Evolutionary conservation across 2,888 invertebrate genomes (phyloP), one percentile per base, ranked within the genome.

Genomic region (Electrophaes corylata): DNA sequence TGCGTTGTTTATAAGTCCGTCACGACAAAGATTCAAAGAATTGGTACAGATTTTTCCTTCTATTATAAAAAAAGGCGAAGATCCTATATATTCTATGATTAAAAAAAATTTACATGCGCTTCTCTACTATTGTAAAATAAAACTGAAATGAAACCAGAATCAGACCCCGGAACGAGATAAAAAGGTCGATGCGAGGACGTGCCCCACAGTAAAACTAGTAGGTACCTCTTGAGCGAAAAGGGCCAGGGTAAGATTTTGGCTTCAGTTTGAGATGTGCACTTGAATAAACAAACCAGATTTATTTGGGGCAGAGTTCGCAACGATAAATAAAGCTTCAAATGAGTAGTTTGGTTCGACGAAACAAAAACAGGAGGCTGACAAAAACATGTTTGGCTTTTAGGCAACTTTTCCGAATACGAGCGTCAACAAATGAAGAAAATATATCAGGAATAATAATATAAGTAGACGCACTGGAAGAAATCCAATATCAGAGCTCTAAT

Each of bases 171-270:
- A 76, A 75, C 75, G 71, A 66, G 76, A 81, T 82, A 78, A 82
- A 80, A 72, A 78, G 78, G 78, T 76, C 78, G 72, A 64, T 57
- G 58, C 67, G 75, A 65, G 74, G 71, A 73, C 71, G 76, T 72
- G 73, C 65, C 68, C 70, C 66, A 67, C 67, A 71, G 65, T 77
- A 76, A 78, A 78, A 73, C 69, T 76, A 74, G 64, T 48, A 50
- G 51, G 40, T 64, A 68, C 26, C 26, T 29, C 65, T 65, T 59
- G 57, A 61, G 66, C 59, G 65, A 65, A 67, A 48, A 68, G 66
- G 49, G 60, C 60, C 56, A 58, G 60, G 55, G 55, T 65, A 55
- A 63, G 58, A 60, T 67, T 16, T 66, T 60, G 62, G 65, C 66
- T 67, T 67, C 37, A 50, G 23, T 40, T 58, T 65, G 65, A 64